Evolutionary conservation across 2,113 vertebrate species (phyloP).

Genomic region (Chaetorhynchus papuensis): DNA sequence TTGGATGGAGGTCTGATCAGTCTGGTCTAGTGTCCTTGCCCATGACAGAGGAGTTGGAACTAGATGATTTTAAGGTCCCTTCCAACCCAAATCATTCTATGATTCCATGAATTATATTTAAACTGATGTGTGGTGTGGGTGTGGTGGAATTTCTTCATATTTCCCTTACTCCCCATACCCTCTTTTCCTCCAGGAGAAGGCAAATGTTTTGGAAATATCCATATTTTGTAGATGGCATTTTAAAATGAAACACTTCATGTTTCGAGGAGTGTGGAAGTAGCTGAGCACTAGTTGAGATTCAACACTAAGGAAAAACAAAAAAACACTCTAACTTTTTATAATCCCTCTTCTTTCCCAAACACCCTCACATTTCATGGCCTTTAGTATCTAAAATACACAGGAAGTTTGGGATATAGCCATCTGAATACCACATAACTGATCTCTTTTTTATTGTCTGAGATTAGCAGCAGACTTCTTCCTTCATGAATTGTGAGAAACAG

Average conservation of each 20-base stretch:
- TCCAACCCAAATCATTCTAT: not conserved
- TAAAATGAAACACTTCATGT: not conserved
- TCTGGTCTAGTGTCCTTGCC: not conserved
- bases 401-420: not conserved
- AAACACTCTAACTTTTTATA: not conserved
- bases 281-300: not conserved
- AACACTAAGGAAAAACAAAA: fast-evolving
- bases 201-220: not conserved
- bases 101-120: not conserved
- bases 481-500: not conserved
- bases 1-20: not conserved
- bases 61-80: not conserved
- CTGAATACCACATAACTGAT: not conserved
- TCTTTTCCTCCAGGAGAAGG: not conserved
- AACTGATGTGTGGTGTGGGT: not conserved
- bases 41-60: not conserved
- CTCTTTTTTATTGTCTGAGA: not conserved
- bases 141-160: not conserved
- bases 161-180: not conserved
- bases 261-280: not conserved
- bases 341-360: not conserved
- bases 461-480: not conserved
- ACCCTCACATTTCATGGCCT: not conserved
- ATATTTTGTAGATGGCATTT: not conserved
- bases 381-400: not conserved